Percentiles rank a stretch among this genome's conserved stretches.
These are phyloP conservation scores for Spongia lamella DNA, from an alignment of 37 sponge, comb jelly and placozoan species.

Conservation along the genomic window DNA sequence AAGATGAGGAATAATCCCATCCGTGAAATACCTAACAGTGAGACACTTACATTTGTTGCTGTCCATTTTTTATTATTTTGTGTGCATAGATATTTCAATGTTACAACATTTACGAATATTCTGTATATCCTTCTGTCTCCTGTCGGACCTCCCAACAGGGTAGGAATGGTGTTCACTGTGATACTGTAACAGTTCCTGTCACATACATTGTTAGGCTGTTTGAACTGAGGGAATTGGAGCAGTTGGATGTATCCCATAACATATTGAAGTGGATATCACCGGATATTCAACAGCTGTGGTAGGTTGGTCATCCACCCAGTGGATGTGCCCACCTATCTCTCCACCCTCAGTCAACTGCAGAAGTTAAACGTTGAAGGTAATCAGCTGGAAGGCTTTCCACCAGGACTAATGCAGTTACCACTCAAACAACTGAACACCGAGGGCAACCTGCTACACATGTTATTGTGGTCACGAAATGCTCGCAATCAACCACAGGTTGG, in stretches of 20 bases:
- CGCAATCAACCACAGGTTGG: slow-evolving; percentile 78
- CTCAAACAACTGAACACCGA: slow-evolving; percentile 49
- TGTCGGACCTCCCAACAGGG: slow-evolving; percentile 76
- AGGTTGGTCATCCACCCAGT: neutral
- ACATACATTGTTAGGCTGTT: too few species aligned
- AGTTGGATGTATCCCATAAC: slow-evolving; percentile 80
- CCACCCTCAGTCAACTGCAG: slow-evolving; percentile 32
- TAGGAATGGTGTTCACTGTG: slow-evolving; percentile 13
- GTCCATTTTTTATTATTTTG: neutral
- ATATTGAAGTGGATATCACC: slow-evolving; percentile 56
- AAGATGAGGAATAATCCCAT: slow-evolving; percentile 91
- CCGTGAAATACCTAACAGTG: slow-evolving; percentile 75
- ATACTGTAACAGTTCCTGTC: neutral
- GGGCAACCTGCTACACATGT: slow-evolving; percentile 76
- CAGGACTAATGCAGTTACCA: slow-evolving; percentile 34
- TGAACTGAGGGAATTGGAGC: slow-evolving; percentile 41
- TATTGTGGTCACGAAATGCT: slow-evolving; percentile 76
- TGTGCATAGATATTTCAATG: slow-evolving; percentile 45
- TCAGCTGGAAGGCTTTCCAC: slow-evolving; percentile 71
- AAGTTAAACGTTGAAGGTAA: slow-evolving; percentile 76
- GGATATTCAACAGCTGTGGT: slow-evolving; percentile 68
- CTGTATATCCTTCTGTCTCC: slow-evolving; percentile 74
- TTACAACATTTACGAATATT: slow-evolving; percentile 57
- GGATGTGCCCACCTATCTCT: too few species aligned
- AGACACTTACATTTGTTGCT: neutral